Percentiles rank a stretch among this genome's conserved stretches.
These are phyloP conservation scores for Sylvietta virens DNA, from an alignment of 2,113 vertebrate species.

Conservation along the genomic window DNA sequence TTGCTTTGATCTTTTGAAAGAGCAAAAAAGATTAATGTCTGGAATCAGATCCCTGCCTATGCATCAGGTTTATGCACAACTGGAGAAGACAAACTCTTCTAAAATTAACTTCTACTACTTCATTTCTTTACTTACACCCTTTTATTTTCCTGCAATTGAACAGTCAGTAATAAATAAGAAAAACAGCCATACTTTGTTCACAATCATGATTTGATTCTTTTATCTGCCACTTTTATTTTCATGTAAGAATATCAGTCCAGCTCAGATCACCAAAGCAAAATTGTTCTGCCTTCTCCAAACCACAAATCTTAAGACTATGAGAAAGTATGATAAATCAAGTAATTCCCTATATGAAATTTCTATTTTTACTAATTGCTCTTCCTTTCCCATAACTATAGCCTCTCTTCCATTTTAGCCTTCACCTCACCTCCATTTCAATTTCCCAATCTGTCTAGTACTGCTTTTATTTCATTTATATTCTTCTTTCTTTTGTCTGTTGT, in stretches of 20 bases:
- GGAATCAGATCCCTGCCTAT: not conserved
- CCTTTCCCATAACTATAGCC: not conserved
- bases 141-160: not conserved
- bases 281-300: not conserved
- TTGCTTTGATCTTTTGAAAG: not conserved
- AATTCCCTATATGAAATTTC: not conserved
- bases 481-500: not conserved
- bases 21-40: not conserved
- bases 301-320: not conserved
- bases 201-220: not conserved
- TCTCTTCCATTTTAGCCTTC: not conserved
- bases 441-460: not conserved
- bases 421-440: not conserved
- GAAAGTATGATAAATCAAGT: not conserved
- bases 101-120: not conserved
- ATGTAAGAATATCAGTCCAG: not conserved
- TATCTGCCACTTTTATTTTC: not conserved
- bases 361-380: not conserved
- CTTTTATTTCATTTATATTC: not conserved
- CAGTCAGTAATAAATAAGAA: not conserved
- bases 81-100: not conserved
- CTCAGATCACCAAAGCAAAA: not conserved
- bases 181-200: not conserved
- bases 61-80: not conserved
- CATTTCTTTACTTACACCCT: not conserved